Evolutionary conservation across 2,888 invertebrate species (phyloP).

Genomic region (Matsumyia berberina): DNA sequence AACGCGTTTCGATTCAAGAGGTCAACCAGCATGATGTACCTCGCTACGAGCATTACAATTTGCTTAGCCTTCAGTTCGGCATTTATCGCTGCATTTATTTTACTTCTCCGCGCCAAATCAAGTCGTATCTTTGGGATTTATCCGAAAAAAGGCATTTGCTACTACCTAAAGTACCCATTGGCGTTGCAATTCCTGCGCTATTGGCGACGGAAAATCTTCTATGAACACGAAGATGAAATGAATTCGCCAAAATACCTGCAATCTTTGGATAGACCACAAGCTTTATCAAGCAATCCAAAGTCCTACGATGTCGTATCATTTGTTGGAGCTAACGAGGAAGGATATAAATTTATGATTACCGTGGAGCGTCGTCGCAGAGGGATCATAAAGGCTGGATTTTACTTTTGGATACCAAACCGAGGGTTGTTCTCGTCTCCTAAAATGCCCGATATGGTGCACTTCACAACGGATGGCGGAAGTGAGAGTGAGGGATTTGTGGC

Average conservation of each 20-base stretch:
- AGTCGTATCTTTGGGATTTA: slow-evolving; percentile 85
- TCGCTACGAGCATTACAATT: slow-evolving; percentile 53
- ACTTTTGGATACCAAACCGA: slow-evolving; percentile 88
- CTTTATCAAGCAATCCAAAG: slow-evolving; percentile 84
- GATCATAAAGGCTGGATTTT: slow-evolving; percentile 88
- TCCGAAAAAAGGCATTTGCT: slow-evolving; percentile 86
- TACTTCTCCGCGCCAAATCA: slow-evolving; percentile 80
- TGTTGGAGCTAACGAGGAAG: slow-evolving; percentile 87
- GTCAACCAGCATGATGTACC: slow-evolving; percentile 21
- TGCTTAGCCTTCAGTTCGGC: slow-evolving; percentile 76
- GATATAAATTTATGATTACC: slow-evolving; percentile 88
- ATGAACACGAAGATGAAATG: slow-evolving; percentile 78
- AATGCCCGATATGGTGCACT: slow-evolving; percentile 89
- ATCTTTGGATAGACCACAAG: slow-evolving; percentile 85
- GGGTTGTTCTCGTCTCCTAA: slow-evolving; percentile 89
- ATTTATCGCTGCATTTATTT: slow-evolving; percentile 70
- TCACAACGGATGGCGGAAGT: slow-evolving; percentile 83
- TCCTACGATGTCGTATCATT: slow-evolving; percentile 92
- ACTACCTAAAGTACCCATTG: slow-evolving; percentile 85
- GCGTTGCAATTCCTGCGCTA: slow-evolving; percentile 84
- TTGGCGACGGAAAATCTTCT: slow-evolving; percentile 83
- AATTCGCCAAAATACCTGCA: slow-evolving; percentile 79
- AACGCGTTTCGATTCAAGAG: not conserved
- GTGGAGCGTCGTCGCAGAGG: slow-evolving; percentile 88
- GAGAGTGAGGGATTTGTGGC: slow-evolving; percentile 87